A percentile compares a stretch with the other conserved stretches of the same genome.
Evolutionary conservation across 2,113 vertebrate species (phyloP).

Genomic region (Theropithecus gelada): DNA sequence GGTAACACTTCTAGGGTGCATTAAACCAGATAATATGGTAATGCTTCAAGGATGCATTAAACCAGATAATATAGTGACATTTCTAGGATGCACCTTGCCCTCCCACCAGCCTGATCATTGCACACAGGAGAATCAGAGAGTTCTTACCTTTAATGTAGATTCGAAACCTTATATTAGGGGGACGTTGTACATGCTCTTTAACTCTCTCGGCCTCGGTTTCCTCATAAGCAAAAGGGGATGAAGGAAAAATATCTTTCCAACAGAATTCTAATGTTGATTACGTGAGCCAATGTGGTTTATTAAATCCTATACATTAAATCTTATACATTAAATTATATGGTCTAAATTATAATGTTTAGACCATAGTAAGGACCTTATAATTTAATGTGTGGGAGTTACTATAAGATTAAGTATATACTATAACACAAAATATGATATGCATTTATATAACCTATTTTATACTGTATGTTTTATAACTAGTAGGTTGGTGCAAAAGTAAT

Average conservation of each 20-base stretch:
- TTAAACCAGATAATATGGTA: too few relatives aligned
- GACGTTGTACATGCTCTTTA: neutral
- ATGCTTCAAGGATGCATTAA: too few relatives aligned
- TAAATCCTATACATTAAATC: too few relatives aligned
- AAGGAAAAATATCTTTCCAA: neutral
- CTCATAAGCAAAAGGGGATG: neutral
- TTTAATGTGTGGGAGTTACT: neutral
- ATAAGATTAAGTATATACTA: neutral
- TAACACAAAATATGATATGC: neutral
- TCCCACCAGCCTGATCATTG: neutral
- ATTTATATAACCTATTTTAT: neutral
- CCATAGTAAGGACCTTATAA: neutral
- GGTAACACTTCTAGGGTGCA: too few relatives aligned
- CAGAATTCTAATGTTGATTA: neutral
- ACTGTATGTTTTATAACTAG: neutral
- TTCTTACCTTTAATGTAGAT: neutral
- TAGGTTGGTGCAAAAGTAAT: too few relatives aligned
- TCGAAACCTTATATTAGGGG: neutral
- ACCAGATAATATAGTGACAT: neutral
- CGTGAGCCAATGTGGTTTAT: neutral
- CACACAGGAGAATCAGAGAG: neutral
- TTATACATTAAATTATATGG: too few relatives aligned
- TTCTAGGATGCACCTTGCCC: neutral
- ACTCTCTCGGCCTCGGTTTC: neutral
- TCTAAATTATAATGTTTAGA: neutral